Percentiles rank a stretch among this genome's conserved stretches.
These are phyloP conservation scores for Daubentonia madagascariensis DNA, from an alignment of 2,113 vertebrate genomes.

Conservation along the genomic window DNA sequence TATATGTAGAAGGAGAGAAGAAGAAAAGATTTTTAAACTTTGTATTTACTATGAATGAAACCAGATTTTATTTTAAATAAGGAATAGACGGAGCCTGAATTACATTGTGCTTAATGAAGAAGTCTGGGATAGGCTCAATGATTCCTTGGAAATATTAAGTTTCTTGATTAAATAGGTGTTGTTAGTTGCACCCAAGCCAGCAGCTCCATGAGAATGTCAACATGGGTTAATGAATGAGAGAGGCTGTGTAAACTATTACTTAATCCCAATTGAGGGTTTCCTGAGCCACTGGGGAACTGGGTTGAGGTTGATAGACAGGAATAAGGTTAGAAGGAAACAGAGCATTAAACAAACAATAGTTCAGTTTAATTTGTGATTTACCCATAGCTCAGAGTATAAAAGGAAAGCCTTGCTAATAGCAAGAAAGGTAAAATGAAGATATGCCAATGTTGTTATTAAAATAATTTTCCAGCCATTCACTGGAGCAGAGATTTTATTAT, in stretches of 20 bases:
- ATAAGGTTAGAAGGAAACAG: conserved; percentile 58
- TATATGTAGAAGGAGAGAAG: neutral
- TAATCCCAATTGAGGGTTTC: conserved; percentile 49
- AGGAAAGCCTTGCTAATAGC: neutral
- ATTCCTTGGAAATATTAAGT: conserved; percentile 39
- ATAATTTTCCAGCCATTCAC: neutral
- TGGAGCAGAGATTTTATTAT: conserved; percentile 41
- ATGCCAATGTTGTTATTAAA: neutral
- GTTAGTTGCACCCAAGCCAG: neutral
- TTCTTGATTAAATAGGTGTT: conserved; percentile 47
- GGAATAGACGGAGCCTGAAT: neutral
- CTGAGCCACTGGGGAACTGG: conserved; percentile 55
- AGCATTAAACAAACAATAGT: conserved; percentile 60
- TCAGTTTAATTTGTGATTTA: conserved; percentile 58
- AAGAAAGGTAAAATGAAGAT: conserved; percentile 36
- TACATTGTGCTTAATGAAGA: neutral
- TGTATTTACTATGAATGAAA: neutral
- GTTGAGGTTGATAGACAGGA: conserved; percentile 41
- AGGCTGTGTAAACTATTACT: conserved; percentile 68
- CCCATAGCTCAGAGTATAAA: neutral
- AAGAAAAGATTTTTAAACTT: conserved; percentile 33
- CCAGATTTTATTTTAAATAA: neutral
- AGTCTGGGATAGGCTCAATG: neutral
- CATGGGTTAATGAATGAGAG: conserved; percentile 64
- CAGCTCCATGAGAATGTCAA: conserved; percentile 44